phyloP scores from a whole-genome alignment of 2,888 invertebrate species.

The Silvanus unidentatus region DNA sequence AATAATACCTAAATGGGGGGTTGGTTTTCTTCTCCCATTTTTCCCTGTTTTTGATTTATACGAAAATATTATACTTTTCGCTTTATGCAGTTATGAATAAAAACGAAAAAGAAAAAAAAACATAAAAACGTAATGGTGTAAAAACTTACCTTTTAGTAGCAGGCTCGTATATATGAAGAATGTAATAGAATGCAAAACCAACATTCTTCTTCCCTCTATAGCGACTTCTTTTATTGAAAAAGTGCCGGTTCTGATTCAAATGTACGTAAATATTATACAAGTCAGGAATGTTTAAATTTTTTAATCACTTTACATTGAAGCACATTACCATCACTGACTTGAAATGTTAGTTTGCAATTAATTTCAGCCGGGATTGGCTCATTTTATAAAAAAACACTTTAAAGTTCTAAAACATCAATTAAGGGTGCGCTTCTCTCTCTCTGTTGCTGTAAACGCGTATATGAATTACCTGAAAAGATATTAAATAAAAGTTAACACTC shows the following conservation, averaged over 20 bases:
- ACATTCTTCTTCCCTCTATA: background rate
- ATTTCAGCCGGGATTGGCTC: slow-evolving; percentile 12
- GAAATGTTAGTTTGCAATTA: slow-evolving; percentile 15
- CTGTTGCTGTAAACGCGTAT: slow-evolving; percentile 1
- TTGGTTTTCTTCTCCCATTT: too few relatives aligned
- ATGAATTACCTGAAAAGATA: slow-evolving; percentile 17
- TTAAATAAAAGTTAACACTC: slow-evolving; percentile 1
- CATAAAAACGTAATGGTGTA: too few relatives aligned
- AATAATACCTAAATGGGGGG: background rate
- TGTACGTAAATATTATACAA: too few relatives aligned
- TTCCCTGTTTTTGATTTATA: too few relatives aligned
- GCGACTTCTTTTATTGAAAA: background rate
- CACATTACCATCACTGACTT: slow-evolving; percentile 19
- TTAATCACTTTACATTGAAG: background rate
- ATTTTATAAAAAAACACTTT: slow-evolving; percentile 16
- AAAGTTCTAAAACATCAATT: slow-evolving; percentile 15
- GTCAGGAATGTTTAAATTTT: too few relatives aligned
- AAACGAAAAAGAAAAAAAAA: too few relatives aligned
- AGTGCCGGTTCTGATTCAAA: too few relatives aligned
- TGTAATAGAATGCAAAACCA: too few relatives aligned
- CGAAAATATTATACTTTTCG: too few relatives aligned
- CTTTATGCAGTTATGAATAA: too few relatives aligned
- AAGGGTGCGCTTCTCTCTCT: slow-evolving; percentile 5
- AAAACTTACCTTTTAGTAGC: too few relatives aligned
- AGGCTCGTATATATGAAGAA: too few relatives aligned